Conservation (phyloP, 2,113 vertebrate species). For the Gallinago paraguaiae region DNA sequence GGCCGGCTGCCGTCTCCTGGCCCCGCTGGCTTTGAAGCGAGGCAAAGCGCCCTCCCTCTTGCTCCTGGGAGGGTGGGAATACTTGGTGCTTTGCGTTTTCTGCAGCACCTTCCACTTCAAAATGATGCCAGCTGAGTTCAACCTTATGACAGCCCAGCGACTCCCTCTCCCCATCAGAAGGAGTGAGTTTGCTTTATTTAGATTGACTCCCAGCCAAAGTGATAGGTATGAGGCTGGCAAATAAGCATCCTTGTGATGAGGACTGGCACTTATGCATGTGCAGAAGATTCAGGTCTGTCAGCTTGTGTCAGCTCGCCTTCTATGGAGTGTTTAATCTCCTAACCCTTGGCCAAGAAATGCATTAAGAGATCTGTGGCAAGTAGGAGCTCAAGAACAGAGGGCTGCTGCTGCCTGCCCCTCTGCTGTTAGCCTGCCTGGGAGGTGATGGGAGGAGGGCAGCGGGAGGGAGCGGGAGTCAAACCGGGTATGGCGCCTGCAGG, state of each 20-base stretch:
- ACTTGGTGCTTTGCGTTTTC: neutral
- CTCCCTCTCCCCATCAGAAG: constrained; percentile 36
- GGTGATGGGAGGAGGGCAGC: neutral
- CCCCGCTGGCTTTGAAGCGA: neutral
- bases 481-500: neutral
- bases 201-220: constrained; percentile 57
- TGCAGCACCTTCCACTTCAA: neutral
- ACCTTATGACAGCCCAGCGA: constrained; percentile 40
- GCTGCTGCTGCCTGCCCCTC: neutral
- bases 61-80: neutral
- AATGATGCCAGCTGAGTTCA: constrained; percentile 24
- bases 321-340: constrained; percentile 36
- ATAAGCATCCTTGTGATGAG: constrained; percentile 59
- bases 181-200: constrained; percentile 51
- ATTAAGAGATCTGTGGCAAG: constrained; percentile 34
- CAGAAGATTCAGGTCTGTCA: constrained; percentile 57
- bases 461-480: neutral
- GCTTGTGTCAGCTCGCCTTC: constrained; percentile 52
- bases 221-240: constrained; percentile 63
- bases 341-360: constrained; percentile 59
- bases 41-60: neutral
- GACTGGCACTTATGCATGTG: constrained; percentile 57
- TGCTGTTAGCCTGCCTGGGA: neutral
- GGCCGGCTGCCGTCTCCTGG: neutral
- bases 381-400: neutral